Conservation (phyloP, 2,888 invertebrate species). For the Apoderus coryli region DNA sequence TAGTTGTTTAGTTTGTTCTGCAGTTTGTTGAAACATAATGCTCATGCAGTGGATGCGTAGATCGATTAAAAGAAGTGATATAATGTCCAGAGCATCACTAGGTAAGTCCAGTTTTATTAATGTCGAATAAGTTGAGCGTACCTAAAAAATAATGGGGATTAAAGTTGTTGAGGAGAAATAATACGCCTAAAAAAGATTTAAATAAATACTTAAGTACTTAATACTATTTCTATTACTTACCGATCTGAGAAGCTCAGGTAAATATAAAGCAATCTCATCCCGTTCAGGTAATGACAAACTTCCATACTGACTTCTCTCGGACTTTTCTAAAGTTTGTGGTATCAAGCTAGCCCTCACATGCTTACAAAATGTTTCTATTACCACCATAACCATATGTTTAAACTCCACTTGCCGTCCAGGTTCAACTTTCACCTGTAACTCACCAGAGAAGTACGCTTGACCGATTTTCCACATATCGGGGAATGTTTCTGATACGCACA, state of each 20-base stretch:
- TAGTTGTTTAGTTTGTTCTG: constrained; percentile 58
- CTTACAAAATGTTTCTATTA: constrained; percentile 59
- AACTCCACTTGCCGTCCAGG: constrained; percentile 41
- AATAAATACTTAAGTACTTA: no score
- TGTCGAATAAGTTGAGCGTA: constrained; percentile 66
- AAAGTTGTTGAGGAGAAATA: no score
- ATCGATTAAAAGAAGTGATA: constrained; percentile 74
- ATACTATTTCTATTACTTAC: no score
- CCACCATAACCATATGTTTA: constrained; percentile 64
- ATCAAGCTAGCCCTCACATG: constrained; percentile 60
- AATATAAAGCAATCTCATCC: constrained; percentile 47
- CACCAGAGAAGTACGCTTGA: constrained; percentile 83
- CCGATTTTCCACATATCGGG: constrained; percentile 94
- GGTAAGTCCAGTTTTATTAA: constrained; percentile 76
- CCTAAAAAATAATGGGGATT: constrained; percentile 22
- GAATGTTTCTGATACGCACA: constrained; percentile 58
- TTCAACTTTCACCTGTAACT: constrained; percentile 54
- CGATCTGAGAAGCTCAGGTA: constrained; percentile 56
- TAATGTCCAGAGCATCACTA: constrained; percentile 71
- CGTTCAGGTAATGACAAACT: constrained; percentile 39
- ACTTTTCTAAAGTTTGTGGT: constrained; percentile 42
- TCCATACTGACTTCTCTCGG: constrained; percentile 34
- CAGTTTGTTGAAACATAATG: constrained; percentile 71
- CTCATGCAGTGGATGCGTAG: constrained; percentile 75
- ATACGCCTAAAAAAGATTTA: no score